Evolutionary conservation across 2,113 vertebrate species (phyloP).

Genomic region (Paradoxurus hermaphroditus): DNA sequence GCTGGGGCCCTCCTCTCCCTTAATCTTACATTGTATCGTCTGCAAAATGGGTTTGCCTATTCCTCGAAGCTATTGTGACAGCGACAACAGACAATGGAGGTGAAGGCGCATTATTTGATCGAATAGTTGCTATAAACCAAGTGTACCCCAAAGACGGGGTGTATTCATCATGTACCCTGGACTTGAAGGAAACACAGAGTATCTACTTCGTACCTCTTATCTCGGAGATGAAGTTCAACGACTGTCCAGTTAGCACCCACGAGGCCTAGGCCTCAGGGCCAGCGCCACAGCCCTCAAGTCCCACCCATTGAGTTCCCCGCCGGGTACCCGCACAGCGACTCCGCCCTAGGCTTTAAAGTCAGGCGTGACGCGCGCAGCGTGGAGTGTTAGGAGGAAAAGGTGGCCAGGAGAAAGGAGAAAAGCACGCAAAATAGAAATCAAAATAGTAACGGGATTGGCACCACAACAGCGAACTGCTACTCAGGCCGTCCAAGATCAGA

Average conservation of each 20-base stretch:
- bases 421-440: background rate
- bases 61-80: background rate
- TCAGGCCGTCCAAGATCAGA: background rate
- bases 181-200: background rate
- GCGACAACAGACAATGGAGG: background rate
- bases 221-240: background rate
- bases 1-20: background rate
- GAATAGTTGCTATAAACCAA: background rate
- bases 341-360: background rate
- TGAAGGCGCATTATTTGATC: background rate
- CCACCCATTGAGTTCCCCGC: background rate
- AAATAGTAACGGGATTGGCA: background rate
- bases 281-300: no score
- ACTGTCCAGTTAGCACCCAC: background rate
- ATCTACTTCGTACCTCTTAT: background rate
- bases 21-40: background rate
- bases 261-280: background rate
- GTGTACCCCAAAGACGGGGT: background rate
- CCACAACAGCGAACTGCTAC: background rate
- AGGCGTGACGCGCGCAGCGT: background rate
- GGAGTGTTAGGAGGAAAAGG: background rate
- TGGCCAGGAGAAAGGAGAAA: background rate
- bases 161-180: background rate
- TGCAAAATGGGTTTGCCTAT: background rate
- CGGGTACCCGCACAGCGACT: accelerated